phyloP scores from a whole-genome alignment of 2,888 invertebrate genomes.

The Nymphalis urticae region DNA sequence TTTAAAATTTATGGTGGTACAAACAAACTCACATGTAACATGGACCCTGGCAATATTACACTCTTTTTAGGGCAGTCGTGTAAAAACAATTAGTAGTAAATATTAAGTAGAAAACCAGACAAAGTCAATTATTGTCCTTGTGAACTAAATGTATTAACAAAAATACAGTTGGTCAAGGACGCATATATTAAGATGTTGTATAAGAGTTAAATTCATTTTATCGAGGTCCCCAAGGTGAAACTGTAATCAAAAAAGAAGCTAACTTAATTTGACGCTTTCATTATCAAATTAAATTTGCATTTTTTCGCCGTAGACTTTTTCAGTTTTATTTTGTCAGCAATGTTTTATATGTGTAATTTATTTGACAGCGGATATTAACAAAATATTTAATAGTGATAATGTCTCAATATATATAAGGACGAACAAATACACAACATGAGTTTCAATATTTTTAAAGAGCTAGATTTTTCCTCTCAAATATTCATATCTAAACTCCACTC shows the following conservation, averaged over 20 bases:
- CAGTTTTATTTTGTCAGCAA: neutral
- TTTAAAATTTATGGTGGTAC: too few relatives aligned
- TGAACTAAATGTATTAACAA: constrained; percentile 19
- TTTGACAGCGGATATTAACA: too few relatives aligned
- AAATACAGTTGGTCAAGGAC: constrained; percentile 28
- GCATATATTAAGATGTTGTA: constrained; percentile 22
- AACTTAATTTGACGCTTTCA: neutral
- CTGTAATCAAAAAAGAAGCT: neutral
- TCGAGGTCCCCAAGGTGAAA: constrained; percentile 22
- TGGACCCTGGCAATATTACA: too few relatives aligned
- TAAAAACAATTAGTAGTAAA: neutral
- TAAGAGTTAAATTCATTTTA: constrained; percentile 22
- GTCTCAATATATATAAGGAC: too few relatives aligned
- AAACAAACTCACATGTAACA: too few relatives aligned
- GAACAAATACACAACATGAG: too few relatives aligned
- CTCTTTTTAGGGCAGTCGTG: too few relatives aligned
- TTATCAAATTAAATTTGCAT: neutral
- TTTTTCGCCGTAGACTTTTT: neutral
- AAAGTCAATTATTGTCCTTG: constrained; percentile 14
- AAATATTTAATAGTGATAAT: too few relatives aligned
- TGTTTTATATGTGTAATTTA: too few relatives aligned
- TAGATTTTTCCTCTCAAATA: too few relatives aligned
- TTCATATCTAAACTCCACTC: too few relatives aligned
- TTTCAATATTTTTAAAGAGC: too few relatives aligned
- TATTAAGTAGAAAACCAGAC: neutral